Evolutionary conservation across 2,113 vertebrate genomes (phyloP).

Genomic region (Arothron firmamentum): DNA sequence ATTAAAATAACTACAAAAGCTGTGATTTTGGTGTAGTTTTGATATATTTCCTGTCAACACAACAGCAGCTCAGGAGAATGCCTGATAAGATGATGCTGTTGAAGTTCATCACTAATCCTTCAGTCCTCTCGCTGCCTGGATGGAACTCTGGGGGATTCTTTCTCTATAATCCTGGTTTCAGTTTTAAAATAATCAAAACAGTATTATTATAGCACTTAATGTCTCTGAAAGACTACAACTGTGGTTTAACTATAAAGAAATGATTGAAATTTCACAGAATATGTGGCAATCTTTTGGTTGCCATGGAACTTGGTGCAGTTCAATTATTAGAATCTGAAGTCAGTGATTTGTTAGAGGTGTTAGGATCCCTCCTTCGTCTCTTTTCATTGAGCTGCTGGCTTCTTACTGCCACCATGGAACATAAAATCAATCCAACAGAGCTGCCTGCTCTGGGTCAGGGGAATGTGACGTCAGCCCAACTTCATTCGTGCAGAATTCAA

Average conservation of each 20-base stretch:
- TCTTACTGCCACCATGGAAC: conserved; percentile 34
- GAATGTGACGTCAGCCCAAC: too few relatives aligned
- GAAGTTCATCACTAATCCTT: conserved; percentile 14
- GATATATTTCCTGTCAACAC: too few relatives aligned
- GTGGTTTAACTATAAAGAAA: neutral
- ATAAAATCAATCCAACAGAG: conserved; percentile 52
- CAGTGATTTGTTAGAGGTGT: neutral
- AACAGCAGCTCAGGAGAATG: conserved; percentile 17
- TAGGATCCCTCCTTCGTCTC: conserved; percentile 8
- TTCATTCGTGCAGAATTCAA: too few relatives aligned
- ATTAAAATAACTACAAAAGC: too few relatives aligned
- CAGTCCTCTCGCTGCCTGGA: conserved; percentile 19
- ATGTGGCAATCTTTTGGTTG: too few relatives aligned
- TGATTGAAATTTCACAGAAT: too few relatives aligned
- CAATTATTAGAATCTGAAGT: neutral
- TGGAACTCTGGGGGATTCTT: conserved; percentile 19
- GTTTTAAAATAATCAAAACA: conserved; percentile 36
- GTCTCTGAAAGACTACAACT: neutral
- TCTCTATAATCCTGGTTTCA: conserved; percentile 34
- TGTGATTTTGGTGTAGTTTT: too few relatives aligned
- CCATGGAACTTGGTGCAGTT: neutral
- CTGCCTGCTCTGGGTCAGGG: neutral
- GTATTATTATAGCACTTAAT: conserved; percentile 36
- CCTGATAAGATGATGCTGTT: conserved; percentile 1
- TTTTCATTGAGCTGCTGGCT: conserved; percentile 6